Evolutionary conservation across 2,113 vertebrate genomes (phyloP).

Genomic region (Tachycineta bicolor): DNA sequence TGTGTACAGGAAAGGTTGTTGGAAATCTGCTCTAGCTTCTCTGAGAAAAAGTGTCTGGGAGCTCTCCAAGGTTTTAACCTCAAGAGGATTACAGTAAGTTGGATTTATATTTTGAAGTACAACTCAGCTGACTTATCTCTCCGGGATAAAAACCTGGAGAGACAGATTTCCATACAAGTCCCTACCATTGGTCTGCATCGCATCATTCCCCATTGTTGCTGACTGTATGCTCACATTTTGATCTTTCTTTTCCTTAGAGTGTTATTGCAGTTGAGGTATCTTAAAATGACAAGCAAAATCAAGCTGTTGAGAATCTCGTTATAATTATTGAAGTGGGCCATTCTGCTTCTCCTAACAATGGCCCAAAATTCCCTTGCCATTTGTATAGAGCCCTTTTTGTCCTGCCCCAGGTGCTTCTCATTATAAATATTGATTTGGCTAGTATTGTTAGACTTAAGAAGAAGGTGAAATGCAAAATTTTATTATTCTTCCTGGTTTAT

Average conservation of each 20-base stretch:
- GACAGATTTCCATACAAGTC: neutral
- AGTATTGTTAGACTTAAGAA: neutral
- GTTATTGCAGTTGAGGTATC: neutral
- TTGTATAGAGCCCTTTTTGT: rapidly evolving
- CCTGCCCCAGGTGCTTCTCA: neutral
- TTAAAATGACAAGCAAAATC: neutral
- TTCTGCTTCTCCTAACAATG: neutral
- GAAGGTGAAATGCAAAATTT: neutral
- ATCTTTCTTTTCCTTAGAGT: neutral
- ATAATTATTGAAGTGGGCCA: neutral
- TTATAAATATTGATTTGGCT: neutral
- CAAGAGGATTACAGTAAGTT: conserved; percentile 33
- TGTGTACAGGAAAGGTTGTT: neutral
- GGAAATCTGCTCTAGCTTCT: neutral
- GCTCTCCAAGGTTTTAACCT: neutral
- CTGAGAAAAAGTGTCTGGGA: neutral
- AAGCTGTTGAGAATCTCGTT: neutral
- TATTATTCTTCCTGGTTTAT: neutral
- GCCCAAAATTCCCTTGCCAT: neutral
- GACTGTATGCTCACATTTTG: neutral
- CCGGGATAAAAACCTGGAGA: neutral
- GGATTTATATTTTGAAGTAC: neutral
- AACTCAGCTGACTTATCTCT: neutral
- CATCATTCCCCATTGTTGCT: neutral
- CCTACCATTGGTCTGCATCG: rapidly evolving